Conservation (phyloP, 2,113 vertebrate species). For the cat (Felis catus) region F.catus_Fca126_mat1.0 CM031417.1:114495001-114495500, state of each 20-base stretch:
- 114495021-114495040: background rate
- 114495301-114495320: background rate
- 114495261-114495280: background rate
- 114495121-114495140: background rate
- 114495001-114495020: background rate
- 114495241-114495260: background rate
- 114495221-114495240: background rate
- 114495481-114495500: background rate
- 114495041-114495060: too few species aligned
- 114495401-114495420: background rate
- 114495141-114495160: background rate
- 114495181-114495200: background rate
- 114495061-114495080: accelerated
- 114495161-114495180: background rate
- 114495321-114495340: background rate
- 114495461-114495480: background rate
- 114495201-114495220: background rate
- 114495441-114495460: background rate
- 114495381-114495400: background rate
- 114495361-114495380: background rate
- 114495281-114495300: background rate
- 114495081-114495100: background rate
- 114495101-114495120: background rate
- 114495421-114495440: accelerated
- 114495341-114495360: background rate